These are phyloP conservation scores for Anoplopoma fimbria DNA, from an alignment of 2,113 vertebrate genomes.

Conservation along the genomic window DNA sequence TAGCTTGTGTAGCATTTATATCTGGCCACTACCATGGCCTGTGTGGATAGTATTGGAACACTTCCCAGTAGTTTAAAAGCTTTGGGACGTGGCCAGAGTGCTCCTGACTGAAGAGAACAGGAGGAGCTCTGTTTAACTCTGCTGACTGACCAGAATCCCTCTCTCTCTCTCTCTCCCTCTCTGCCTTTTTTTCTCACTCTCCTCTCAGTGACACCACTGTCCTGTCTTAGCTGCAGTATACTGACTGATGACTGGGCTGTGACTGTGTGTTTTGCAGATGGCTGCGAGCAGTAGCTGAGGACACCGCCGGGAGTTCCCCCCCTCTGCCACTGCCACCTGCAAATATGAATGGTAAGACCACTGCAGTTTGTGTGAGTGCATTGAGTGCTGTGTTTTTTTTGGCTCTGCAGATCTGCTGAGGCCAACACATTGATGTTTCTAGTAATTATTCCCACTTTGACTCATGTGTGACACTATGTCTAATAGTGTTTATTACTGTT, in stretches of 20 bases:
- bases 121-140: constrained; percentile 77
- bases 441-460: neutral
- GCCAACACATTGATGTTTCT: constrained; percentile 9
- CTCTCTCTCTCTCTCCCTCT: constrained; percentile 1
- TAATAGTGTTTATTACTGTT: neutral
- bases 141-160: constrained; percentile 74
- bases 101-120: constrained; percentile 67
- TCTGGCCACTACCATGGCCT: constrained; percentile 28
- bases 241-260: constrained; percentile 70
- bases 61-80: constrained; percentile 65
- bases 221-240: constrained; percentile 70
- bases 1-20: constrained; percentile 35
- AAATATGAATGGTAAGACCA: constrained; percentile 80
- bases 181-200: constrained; percentile 21
- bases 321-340: constrained; percentile 55
- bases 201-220: constrained; percentile 46
- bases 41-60: constrained; percentile 53
- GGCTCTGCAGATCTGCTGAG: constrained; percentile 21
- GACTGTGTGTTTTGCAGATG: constrained; percentile 80
- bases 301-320: constrained; percentile 55
- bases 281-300: constrained; percentile 72
- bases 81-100: constrained; percentile 66
- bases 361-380: constrained; percentile 33
- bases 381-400: constrained; percentile 1
- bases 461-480: neutral